A percentile compares a stretch with the other conserved stretches of the same genome.
These are phyloP conservation scores for Passer montanus DNA, from an alignment of 2,113 vertebrate species.

Conservation along the genomic window DNA sequence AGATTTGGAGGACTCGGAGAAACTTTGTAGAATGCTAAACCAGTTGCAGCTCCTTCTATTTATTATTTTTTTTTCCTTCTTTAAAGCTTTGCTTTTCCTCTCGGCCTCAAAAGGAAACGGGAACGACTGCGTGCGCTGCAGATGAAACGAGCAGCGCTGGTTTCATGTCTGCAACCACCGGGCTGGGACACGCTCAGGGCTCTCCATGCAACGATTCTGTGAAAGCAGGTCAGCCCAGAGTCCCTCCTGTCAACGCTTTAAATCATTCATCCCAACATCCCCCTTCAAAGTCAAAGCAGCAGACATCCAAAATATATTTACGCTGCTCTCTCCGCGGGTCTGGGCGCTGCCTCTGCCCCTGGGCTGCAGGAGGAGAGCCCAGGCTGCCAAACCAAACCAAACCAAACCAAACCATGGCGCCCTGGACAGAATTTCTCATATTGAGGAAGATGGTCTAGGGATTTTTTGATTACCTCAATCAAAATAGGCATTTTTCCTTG, in stretches of 20 bases:
- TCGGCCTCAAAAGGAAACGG: slow-evolving; percentile 13
- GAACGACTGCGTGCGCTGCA: background rate
- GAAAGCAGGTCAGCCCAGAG: background rate
- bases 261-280: background rate
- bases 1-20: slow-evolving; percentile 50
- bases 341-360: background rate
- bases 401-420: background rate
- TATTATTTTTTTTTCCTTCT: background rate
- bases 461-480: too few relatives aligned
- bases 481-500: too few relatives aligned
- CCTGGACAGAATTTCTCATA: too few relatives aligned
- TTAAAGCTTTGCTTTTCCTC: slow-evolving; percentile 22
- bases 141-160: rapidly evolving
- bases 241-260: background rate
- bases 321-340: background rate
- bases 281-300: background rate
- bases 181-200: background rate
- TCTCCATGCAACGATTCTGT: rapidly evolving
- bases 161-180: background rate
- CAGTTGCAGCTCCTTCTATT: slow-evolving; percentile 12
- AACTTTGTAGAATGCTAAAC: slow-evolving; percentile 64
- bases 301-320: background rate
- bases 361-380: background rate
- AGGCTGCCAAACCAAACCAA: background rate
- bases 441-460: too few relatives aligned